Percentiles rank a stretch among this genome's conserved stretches.
phyloP scores from a whole-genome alignment of 2,888 invertebrate species.

The Syrphus vitripennis region DNA sequence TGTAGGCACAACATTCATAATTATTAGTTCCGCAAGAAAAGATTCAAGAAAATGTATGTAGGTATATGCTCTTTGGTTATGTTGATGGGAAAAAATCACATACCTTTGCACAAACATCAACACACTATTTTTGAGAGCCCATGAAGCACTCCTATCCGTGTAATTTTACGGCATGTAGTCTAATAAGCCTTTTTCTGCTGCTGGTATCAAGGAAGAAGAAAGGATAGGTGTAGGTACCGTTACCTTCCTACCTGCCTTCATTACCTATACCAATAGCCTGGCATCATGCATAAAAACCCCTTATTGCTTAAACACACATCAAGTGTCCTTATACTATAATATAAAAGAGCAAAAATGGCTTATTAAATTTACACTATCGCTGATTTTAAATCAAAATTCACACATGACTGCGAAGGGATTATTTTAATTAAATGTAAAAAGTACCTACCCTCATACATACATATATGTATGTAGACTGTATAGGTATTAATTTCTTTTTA shows the following conservation, averaged over 20 bases:
- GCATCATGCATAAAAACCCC: background rate
- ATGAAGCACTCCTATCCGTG: constrained; percentile 41
- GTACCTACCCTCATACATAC: background rate
- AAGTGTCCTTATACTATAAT: constrained; percentile 63
- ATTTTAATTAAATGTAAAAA: constrained; percentile 68
- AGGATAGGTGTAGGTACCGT: background rate
- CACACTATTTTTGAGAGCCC: constrained; percentile 61
- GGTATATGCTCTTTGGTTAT: constrained; percentile 57
- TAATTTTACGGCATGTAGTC: constrained; percentile 61
- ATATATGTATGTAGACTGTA: background rate
- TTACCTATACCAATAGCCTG: background rate
- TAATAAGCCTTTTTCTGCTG: constrained; percentile 64
- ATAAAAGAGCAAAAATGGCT: constrained; percentile 67
- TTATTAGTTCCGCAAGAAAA: constrained; percentile 70
- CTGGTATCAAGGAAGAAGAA: constrained; percentile 19
- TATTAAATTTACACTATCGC: constrained; percentile 70
- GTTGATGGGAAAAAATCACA: constrained; percentile 37
- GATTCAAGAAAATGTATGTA: constrained; percentile 55
- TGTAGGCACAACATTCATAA: constrained; percentile 37
- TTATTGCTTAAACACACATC: constrained; percentile 67
- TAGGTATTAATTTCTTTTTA: constrained; percentile 22
- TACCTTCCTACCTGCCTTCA: background rate
- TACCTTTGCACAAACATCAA: background rate
- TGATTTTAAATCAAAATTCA: constrained; percentile 70
- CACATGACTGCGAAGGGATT: constrained; percentile 66